A percentile compares a stretch with the other conserved stretches of the same genome.
These are phyloP conservation scores for Oedothorax gibbosus DNA, from an alignment of 1,140 invertebrate genomes.

Conservation along the genomic window DNA sequence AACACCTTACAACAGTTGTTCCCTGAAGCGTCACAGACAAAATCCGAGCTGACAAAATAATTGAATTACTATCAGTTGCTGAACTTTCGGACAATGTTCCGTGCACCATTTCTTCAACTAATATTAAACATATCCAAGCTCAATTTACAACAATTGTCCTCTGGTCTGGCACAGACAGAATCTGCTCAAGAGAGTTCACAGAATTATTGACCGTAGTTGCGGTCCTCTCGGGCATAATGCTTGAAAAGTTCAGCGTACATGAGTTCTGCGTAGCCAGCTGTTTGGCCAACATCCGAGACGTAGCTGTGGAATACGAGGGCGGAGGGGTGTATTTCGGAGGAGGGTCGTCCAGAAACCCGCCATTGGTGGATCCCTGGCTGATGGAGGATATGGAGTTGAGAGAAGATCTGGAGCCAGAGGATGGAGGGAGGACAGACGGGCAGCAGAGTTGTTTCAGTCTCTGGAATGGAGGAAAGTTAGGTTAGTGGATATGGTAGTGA, in stretches of 20 bases:
- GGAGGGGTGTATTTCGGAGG: constrained; percentile 94
- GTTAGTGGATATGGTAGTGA: neutral
- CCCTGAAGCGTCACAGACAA: no score
- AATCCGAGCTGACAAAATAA: no score
- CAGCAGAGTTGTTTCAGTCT: constrained; percentile 46
- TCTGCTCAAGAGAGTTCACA: constrained; percentile 9
- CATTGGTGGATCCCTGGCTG: constrained; percentile 52
- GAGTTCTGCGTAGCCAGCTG: constrained; percentile 17
- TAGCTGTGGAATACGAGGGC: constrained; percentile 90
- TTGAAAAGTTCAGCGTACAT: neutral
- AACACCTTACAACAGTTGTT: no score
- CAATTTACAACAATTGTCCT: no score
- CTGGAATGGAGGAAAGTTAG: constrained; percentile 10
- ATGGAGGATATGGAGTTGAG: constrained; percentile 26
- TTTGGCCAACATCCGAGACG: constrained; percentile 69
- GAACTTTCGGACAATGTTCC: no score
- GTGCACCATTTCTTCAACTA: no score
- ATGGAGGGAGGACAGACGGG: constrained; percentile 21
- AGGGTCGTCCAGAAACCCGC: constrained; percentile 76
- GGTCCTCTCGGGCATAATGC: neutral
- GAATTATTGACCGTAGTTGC: neutral
- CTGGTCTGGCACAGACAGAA: neutral
- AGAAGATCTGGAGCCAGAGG: constrained; percentile 9
- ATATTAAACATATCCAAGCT: no score
- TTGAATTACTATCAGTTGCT: no score